Evolutionary conservation across 2,797 vertebrate species (phyloP).

Genomic region (Sebastolobus alascanus): DNA sequence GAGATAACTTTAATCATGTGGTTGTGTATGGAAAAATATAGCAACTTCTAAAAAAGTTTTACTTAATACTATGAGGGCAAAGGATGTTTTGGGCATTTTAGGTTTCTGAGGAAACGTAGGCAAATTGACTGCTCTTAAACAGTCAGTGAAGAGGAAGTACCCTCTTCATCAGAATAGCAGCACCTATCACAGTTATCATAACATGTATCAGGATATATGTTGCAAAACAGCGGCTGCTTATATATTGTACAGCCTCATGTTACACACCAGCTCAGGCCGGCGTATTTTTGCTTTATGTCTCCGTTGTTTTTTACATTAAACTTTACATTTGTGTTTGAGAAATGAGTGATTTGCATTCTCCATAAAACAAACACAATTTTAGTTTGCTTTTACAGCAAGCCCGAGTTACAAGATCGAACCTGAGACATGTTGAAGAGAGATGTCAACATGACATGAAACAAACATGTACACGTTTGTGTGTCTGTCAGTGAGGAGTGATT

Average conservation of each 20-base stretch:
- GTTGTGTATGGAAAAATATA: neutral
- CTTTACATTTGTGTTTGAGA: neutral
- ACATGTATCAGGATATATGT: neutral
- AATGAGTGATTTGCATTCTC: neutral
- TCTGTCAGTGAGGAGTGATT: conserved; percentile 58
- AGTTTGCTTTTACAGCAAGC: neutral
- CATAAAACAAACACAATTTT: neutral
- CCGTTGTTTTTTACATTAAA: neutral
- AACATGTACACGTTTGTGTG: conserved; percentile 2
- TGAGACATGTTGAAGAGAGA: conserved; percentile 21
- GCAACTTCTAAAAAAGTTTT: neutral
- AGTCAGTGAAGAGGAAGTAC: neutral
- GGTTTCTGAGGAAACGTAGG: neutral
- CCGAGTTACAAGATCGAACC: neutral
- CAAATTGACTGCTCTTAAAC: neutral
- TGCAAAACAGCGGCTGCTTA: neutral
- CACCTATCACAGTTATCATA: neutral
- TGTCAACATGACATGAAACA: conserved; percentile 22
- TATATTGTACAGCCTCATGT: neutral
- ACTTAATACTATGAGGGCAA: neutral
- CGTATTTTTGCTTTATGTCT: neutral
- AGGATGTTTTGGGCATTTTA: neutral
- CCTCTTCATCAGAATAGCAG: neutral
- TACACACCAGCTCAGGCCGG: neutral
- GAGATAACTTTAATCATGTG: neutral